phyloP scores from a whole-genome alignment of 30 jellyfish, hydroid and myxozoan species.

The Pelagia noctiluca region DNA sequence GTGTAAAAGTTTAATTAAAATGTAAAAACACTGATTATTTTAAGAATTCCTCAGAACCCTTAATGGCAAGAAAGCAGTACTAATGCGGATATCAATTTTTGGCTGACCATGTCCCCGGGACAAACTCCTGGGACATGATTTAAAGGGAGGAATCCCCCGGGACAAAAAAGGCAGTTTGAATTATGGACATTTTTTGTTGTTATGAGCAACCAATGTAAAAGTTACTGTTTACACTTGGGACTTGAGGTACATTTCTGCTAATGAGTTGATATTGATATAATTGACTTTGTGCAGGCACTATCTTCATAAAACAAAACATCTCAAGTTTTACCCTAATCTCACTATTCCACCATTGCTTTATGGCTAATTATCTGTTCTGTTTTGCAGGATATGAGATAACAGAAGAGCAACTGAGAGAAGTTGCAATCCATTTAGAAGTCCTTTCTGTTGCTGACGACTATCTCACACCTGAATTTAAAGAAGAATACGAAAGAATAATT shows the following conservation, averaged over 20 bases:
- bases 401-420: conserved; percentile 29
- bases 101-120: not conserved
- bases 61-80: too few species aligned
- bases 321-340: too few species aligned
- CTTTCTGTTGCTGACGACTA: conserved; percentile 4
- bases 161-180: not conserved
- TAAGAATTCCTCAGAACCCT: too few species aligned
- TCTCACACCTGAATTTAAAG: conserved; percentile 3
- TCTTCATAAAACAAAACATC: too few species aligned
- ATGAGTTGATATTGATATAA: not conserved
- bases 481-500: conserved; percentile 12
- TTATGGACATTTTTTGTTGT: not conserved
- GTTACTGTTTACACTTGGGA: not conserved
- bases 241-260: not conserved
- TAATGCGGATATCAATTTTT: too few species aligned
- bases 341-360: too few species aligned
- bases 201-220: not conserved
- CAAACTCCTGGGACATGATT: too few species aligned
- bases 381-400: conserved; percentile 19
- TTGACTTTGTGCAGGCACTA: conserved; percentile 2
- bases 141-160: too few species aligned
- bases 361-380: not conserved
- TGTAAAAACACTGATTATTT: too few species aligned
- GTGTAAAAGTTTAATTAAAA: too few species aligned
- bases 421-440: conserved; percentile 38